Evolutionary conservation across 2,888 invertebrate genomes (phyloP).

Genomic region (Phorcus lineatus): DNA sequence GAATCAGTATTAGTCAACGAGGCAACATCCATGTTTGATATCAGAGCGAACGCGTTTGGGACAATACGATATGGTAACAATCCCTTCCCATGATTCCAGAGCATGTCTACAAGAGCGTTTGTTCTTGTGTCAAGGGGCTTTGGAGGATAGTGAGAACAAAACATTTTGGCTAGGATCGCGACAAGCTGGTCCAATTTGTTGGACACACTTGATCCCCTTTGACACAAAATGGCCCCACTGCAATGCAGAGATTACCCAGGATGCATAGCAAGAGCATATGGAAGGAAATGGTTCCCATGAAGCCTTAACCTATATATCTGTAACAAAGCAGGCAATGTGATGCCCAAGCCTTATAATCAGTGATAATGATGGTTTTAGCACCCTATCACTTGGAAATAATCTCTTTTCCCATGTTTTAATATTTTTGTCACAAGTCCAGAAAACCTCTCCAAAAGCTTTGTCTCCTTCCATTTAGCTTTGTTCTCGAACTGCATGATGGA

Average conservation of each 20-base stretch:
- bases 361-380: slow-evolving; percentile 15
- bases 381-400: not conserved
- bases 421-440: not conserved
- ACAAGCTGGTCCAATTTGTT: not conserved
- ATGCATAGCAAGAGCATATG: not conserved
- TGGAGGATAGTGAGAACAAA: not conserved
- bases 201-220: slow-evolving; percentile 8
- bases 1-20: slow-evolving; percentile 6
- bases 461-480: too few relatives aligned
- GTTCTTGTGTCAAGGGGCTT: slow-evolving; percentile 18
- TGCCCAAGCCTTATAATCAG: not conserved
- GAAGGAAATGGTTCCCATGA: not conserved
- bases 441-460: too few relatives aligned
- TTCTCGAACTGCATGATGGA: too few relatives aligned
- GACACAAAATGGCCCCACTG: not conserved
- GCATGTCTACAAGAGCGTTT: not conserved
- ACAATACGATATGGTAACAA: slow-evolving; percentile 16
- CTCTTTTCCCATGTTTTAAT: not conserved
- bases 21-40: not conserved
- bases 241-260: not conserved
- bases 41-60: not conserved
- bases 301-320: not conserved
- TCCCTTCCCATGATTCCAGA: slow-evolving; percentile 2
- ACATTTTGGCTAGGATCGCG: not conserved
- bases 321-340: not conserved